These are phyloP conservation scores for Pogonus chalceus DNA, from an alignment of 1,140 invertebrate genomes.

Conservation along the genomic window DNA sequence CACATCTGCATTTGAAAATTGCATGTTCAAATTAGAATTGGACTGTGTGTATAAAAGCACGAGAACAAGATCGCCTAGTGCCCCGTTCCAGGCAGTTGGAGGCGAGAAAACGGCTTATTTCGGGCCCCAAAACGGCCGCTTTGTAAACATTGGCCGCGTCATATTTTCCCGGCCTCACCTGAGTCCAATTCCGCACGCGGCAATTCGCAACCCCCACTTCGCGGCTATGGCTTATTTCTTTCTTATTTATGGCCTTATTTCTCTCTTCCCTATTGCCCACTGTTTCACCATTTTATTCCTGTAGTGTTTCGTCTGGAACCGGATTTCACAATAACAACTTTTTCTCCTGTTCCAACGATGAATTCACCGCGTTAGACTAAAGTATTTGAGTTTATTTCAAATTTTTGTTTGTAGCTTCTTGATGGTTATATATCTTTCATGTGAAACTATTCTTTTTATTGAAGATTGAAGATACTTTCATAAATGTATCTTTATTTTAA, in stretches of 20 bases:
- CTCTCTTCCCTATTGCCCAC: constrained; percentile 14
- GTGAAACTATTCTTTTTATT: background rate
- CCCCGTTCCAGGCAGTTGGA: background rate
- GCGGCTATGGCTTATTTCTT: constrained; percentile 20
- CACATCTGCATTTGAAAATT: background rate
- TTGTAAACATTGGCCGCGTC: constrained; percentile 17
- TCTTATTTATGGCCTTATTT: constrained; percentile 32
- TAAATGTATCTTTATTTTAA: too few species aligned
- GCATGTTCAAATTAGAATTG: too few species aligned
- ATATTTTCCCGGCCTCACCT: constrained; percentile 19
- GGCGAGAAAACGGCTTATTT: background rate
- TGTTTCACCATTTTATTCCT: constrained; percentile 15
- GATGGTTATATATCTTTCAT: background rate
- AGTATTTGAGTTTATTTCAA: background rate
- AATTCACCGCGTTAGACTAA: background rate
- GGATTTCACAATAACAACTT: background rate
- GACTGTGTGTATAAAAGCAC: too few species aligned
- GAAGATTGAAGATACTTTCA: too few species aligned
- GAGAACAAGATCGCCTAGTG: background rate
- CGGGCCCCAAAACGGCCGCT: constrained; percentile 12
- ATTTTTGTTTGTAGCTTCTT: background rate
- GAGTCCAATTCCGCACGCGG: constrained; percentile 1
- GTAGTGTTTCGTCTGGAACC: constrained; percentile 8
- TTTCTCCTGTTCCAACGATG: too few species aligned
- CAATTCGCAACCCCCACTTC: background rate